Base-by-base conservation (phyloP, 35 echinoderm and acorn worm species). In the Heliocidaris tuberculata region DNA sequence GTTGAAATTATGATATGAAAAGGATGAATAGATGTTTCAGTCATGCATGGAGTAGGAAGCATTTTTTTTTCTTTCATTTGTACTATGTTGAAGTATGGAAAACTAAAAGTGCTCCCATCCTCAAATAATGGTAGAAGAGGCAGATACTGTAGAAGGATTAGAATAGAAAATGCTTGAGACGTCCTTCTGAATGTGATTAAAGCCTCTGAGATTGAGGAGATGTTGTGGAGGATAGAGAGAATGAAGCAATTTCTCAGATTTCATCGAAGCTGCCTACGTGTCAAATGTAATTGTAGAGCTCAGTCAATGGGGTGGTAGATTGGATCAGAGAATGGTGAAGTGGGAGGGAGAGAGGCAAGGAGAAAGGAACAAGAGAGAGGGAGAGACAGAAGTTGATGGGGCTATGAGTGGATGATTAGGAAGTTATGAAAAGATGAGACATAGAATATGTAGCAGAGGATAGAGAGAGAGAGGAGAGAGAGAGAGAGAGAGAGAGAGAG, bases 191-290 rank as follows among this genome's bases (percentile, higher is more conserved):
- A 27, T 78, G 65, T 78, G 65, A 78, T 78, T 78, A 78, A 78
- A 78, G 21, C 21, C 7, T 78, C 19, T n/a, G 65, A 27, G 65
- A 78, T 78, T 78, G 65, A 8, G 65, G 27, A 78, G 65, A 78
- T 78, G 65, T 78, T n/a, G 21, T 78, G 6, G 12, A 9, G 17
- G 27, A 24, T 8, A 8, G 21, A 78, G 65, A 78, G 65, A 78
- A 78, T 78, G 65, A 78, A 78, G 65, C 65, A 78, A 78, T 78
- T 78, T 78, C 65, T 78, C 65, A 78, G 65, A 78, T 78, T 78
- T 78, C 65, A 78, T 78, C 8, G 27, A 70, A 70, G 60, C 60
- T 21, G 16, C 60, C 60, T 27, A 5, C 4, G 65, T 78, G 65
- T 78, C 65, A n/a, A 19, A 78, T 78, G 65, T 78, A 78, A 78